A percentile compares a stretch with the other conserved stretches of the same genome.
phyloP scores from a whole-genome alignment of 2,113 vertebrate species.

The Petaurus breviceps region DNA sequence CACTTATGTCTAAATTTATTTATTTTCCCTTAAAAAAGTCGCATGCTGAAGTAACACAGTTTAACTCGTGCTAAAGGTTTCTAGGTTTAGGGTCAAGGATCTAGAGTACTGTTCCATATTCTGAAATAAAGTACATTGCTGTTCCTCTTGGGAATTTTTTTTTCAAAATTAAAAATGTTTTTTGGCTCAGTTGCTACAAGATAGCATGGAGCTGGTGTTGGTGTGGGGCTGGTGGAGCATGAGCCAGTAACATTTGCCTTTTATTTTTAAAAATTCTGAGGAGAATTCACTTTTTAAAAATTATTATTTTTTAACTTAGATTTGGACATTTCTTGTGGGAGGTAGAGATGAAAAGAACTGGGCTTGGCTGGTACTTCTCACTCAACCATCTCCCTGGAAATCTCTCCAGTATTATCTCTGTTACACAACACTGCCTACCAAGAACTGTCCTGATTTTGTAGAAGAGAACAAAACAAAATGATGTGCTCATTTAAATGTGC shows the following conservation, averaged over 20 bases:
- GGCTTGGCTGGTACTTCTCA: not conserved
- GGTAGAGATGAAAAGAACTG: not conserved
- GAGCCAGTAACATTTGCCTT: not conserved
- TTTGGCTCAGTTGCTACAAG: not conserved
- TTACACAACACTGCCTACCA: not conserved
- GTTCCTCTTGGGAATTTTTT: not conserved
- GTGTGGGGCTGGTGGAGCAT: not conserved
- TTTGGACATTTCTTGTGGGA: not conserved
- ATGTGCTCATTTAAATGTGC: not conserved
- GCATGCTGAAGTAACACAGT: not conserved
- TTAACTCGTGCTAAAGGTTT: not conserved
- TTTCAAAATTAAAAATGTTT: not conserved
- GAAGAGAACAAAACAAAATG: not conserved
- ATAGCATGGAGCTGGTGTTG: not conserved
- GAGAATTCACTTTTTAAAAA: not conserved
- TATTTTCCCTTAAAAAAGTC: not conserved
- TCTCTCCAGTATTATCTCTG: not conserved
- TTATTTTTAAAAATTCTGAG: not conserved
- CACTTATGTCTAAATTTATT: not conserved
- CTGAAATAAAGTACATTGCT: constrained; percentile 60
- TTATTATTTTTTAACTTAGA: constrained; percentile 1
- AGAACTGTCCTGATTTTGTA: not conserved
- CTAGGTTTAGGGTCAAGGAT: not conserved
- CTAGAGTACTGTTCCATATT: not conserved
- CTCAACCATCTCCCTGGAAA: not conserved